Percentiles rank a stretch among this genome's conserved stretches.
phyloP scores from a whole-genome alignment of 1,140 invertebrate genomes.

The Frieseomelitta varia region DNA sequence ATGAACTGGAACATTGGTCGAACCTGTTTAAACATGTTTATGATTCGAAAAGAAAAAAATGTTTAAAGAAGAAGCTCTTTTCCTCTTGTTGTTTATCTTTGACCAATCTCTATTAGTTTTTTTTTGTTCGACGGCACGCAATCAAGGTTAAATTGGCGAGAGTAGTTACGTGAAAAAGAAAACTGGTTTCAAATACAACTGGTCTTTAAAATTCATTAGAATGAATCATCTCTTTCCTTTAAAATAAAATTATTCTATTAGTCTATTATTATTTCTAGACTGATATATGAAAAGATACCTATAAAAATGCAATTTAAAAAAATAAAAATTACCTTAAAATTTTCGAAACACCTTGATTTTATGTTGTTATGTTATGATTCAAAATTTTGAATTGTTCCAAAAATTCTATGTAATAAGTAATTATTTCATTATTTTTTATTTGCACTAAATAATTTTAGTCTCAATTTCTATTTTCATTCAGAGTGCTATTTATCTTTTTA shows the following conservation, averaged over 20 bases:
- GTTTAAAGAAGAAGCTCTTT: neutral
- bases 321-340: neutral
- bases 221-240: neutral
- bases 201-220: neutral
- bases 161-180: constrained; percentile 1
- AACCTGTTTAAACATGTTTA: neutral
- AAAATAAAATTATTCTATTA: too few relatives aligned
- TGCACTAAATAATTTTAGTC: neutral
- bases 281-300: neutral
- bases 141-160: neutral
- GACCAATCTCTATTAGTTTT: neutral
- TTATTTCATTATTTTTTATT: neutral
- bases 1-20: neutral
- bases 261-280: neutral
- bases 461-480: neutral
- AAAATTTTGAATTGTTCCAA: too few relatives aligned
- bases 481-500: neutral
- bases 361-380: too few relatives aligned
- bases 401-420: neutral
- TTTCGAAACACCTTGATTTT: neutral
- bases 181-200: constrained; percentile 5
- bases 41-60: neutral
- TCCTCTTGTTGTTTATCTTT: neutral
- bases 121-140: neutral
- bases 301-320: neutral